These are phyloP conservation scores for Hapalemur alaotrensis DNA, from an alignment of 2,797 vertebrate species.

Conservation along the genomic window DNA sequence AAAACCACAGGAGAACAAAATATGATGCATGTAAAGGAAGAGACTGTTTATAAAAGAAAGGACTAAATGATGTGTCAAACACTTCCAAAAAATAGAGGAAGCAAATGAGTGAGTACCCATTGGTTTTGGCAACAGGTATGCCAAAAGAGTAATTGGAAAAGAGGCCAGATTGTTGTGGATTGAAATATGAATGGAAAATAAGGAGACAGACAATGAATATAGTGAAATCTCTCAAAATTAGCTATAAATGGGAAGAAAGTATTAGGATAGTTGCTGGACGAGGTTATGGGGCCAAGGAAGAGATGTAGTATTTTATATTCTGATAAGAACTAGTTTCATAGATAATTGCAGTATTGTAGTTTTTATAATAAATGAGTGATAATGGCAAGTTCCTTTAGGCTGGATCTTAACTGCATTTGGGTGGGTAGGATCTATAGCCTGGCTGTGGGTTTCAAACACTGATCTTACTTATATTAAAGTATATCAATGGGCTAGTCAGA, in stretches of 20 bases:
- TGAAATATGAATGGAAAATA: not conserved
- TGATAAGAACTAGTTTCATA: not conserved
- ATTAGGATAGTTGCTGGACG: not conserved
- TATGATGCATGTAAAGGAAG: not conserved
- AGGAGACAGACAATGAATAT: not conserved
- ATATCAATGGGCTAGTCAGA: not conserved
- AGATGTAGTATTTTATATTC: not conserved
- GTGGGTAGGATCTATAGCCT: not conserved
- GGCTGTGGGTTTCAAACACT: not conserved
- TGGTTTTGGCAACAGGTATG: not conserved
- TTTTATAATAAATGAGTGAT: not conserved
- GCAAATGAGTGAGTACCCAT: not conserved
- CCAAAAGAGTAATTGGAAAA: not conserved
- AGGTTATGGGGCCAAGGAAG: not conserved
- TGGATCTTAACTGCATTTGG: not conserved
- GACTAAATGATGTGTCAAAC: not conserved
- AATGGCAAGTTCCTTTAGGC: not conserved
- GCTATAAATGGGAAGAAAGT: not conserved
- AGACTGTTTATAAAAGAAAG: slow-evolving; percentile 16
- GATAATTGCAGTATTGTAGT: not conserved
- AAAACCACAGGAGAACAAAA: not conserved
- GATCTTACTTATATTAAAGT: not conserved
- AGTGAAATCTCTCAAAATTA: not conserved
- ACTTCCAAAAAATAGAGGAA: not conserved
- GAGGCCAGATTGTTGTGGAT: not conserved